Base-by-base conservation (phyloP, 2,888 invertebrate genomes). In the Slavum lentiscoides region DNA sequence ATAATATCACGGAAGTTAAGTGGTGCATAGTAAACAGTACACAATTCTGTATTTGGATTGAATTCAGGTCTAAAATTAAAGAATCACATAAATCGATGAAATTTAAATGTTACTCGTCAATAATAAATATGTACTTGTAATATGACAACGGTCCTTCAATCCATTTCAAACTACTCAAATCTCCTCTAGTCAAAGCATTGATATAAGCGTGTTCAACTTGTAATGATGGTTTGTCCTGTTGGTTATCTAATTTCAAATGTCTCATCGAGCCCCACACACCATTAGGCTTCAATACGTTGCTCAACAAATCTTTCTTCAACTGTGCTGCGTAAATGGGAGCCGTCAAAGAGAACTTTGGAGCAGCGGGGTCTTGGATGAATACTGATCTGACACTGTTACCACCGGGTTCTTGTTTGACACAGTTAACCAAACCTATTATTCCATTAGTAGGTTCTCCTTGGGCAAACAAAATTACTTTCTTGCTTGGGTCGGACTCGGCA, bases 1-100 rank as follows among this genome's bases (percentile, higher is more conserved):
- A 99, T 99, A 84, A 98, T 92, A 88, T 99, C 98, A 84, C 98
- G 92, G 93, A 98, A 98, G 88, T 98, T 98, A 82, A 98, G 91
- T 62, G 97, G 94, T 2, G 97, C 94, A 88, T 94, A 97, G 87
- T 96, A 94, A 19, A 97, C 96, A 83, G 90, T 90, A 88, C 96
- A 97, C 70, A 95, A 88, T 84, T 93, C 92, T 83, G 89, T 87
- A 6, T 82, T 83, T 89, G 87, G 84, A 86, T 85, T 81, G 86
- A 87, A 64, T 86, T 88, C 86, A 86, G 86, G 85, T 83, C 86
- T 85, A 83, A 81, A 81, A 70, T 37, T 37, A 9, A 59, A 83
- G 76, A 53, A 39, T 30, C 5, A 62, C 59, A 58, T 37, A 58
- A 37, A 64, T 73, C 82, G n/a, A 68, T 30, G 11, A 69, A n/a